A percentile compares a stretch with the other conserved stretches of the same genome.
These are phyloP conservation scores for Acanthococcus lagerstroemiae DNA, from an alignment of 2,888 invertebrate species.

Conservation along the genomic window DNA sequence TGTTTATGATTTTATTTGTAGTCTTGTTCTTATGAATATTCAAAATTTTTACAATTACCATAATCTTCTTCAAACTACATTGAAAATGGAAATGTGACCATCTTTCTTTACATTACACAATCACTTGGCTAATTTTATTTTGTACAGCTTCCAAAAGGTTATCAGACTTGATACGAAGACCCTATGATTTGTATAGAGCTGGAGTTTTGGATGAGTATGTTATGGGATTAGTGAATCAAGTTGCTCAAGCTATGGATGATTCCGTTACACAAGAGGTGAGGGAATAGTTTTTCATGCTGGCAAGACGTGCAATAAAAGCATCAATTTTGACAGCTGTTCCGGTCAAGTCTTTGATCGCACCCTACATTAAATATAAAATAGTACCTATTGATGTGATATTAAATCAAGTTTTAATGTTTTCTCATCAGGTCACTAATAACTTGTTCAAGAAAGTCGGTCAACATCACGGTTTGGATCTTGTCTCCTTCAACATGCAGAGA, in stretches of 20 bases:
- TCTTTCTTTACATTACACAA: too few relatives aligned
- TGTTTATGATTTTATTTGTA: too few relatives aligned
- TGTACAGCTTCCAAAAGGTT: constrained; percentile 72
- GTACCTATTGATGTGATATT: neutral
- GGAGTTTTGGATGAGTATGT: constrained; percentile 85
- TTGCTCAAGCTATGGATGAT: constrained; percentile 90
- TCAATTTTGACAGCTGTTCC: too few relatives aligned
- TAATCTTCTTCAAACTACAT: neutral
- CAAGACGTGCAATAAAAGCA: too few relatives aligned
- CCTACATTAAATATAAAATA: neutral
- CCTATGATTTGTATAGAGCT: constrained; percentile 80
- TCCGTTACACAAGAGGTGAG: constrained; percentile 63
- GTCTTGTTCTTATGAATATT: too few relatives aligned
- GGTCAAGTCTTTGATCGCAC: too few relatives aligned
- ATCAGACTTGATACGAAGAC: constrained; percentile 77
- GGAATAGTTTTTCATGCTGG: too few relatives aligned
- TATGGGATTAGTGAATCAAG: constrained; percentile 88
- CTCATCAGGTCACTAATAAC: constrained; percentile 77
- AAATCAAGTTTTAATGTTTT: constrained; percentile 18
- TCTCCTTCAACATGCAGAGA: constrained; percentile 86
- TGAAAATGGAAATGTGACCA: neutral
- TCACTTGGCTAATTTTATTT: neutral
- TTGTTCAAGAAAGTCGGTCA: constrained; percentile 58
- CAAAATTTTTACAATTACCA: too few relatives aligned
- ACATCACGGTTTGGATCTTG: constrained; percentile 74